phyloP scores from a whole-genome alignment of 2,888 invertebrate genomes.

The Quadroppia sp. region DNA sequence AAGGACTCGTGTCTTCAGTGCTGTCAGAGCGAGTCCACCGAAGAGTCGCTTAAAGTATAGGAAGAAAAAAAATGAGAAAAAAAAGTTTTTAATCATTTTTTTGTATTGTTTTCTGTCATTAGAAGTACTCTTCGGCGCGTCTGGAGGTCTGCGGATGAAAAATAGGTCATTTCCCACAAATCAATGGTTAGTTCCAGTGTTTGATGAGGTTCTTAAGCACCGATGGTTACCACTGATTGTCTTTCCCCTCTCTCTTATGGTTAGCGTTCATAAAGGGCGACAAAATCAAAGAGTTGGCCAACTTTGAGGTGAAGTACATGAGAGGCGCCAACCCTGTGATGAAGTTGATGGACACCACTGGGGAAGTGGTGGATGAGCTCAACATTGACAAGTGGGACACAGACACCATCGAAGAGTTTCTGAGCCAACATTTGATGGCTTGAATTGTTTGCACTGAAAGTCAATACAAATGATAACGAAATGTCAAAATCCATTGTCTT shows the following conservation, averaged over 20 bases:
- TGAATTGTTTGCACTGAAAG: neutral
- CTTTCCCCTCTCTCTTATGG: conserved; percentile 43
- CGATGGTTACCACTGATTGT: conserved; percentile 39
- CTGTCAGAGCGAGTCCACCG: conserved; percentile 62
- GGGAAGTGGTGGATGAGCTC: conserved; percentile 71
- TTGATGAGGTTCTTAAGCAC: conserved; percentile 1
- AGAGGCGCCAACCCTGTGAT: conserved; percentile 92
- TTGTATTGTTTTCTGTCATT: conserved; percentile 45
- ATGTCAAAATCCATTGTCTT: conserved; percentile 4
- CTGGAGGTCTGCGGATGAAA: conserved; percentile 97
- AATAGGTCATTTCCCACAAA: conserved; percentile 95
- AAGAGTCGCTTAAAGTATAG: conserved; percentile 58
- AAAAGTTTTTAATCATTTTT: neutral
- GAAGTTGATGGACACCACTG: conserved; percentile 77
- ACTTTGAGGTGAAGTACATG: conserved; percentile 84
- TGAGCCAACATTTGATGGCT: conserved; percentile 13
- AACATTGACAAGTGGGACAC: conserved; percentile 99
- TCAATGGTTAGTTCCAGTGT: conserved; percentile 62
- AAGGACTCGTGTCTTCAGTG: conserved; percentile 71
- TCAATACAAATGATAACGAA: conserved; percentile 24
- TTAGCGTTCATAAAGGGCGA: conserved; percentile 92
- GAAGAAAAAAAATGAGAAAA: neutral
- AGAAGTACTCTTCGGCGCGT: conserved; percentile 81
- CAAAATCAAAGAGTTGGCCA: conserved; percentile 79
- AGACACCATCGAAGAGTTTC: conserved; percentile 90